Evolutionary conservation across 2,888 invertebrate species (phyloP), one percentile per base, ranked within the genome.

Genomic region (Mylabris sibirica): DNA sequence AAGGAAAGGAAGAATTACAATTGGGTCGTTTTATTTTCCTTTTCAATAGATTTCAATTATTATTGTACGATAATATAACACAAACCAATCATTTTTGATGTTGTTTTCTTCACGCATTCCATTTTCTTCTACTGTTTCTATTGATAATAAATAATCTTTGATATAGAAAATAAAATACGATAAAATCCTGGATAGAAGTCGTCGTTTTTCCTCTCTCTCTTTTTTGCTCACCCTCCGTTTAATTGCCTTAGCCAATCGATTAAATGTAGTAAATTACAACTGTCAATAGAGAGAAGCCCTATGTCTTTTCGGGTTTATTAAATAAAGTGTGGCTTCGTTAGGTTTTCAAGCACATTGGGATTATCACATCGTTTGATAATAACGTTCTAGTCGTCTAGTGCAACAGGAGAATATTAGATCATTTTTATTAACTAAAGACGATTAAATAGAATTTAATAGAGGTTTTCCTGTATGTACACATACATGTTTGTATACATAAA

Each of bases 311-410:
- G 62, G 72, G 67, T 72, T 75, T 71, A 75, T 74, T 72, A 70
- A 75, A 74, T 74, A 70, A 69, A 68, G 71, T 63, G 66, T 61
- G 70, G 71, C 73, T 72, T 72, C 73, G 73, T 76, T 74, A 71
- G 64, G 72, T 72, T 75, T 76, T 76, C 73, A 68, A 73, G 73
- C 73, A 72, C 67, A 73, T 73, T 68, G 68, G 74, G 75, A 77
- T 77, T 77, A 77, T 73, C 75, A 73, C 75, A 73, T 76, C 70
- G 73, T 34, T 72, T 49, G 67, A 72, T 75, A 73, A 74, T 70
- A 74, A 73, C 71, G 65, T 68, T 67, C 68, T 17, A 17, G 17
- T 44, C 2, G 20, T 22, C 17, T 22, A 49, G 20, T 11, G 20
- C 20, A 49, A 49, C 49, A 49, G 20, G 20, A 49, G 20, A 49